phyloP scores from a whole-genome alignment of 2,888 invertebrate species.

The Ctenicera cuprea region DNA sequence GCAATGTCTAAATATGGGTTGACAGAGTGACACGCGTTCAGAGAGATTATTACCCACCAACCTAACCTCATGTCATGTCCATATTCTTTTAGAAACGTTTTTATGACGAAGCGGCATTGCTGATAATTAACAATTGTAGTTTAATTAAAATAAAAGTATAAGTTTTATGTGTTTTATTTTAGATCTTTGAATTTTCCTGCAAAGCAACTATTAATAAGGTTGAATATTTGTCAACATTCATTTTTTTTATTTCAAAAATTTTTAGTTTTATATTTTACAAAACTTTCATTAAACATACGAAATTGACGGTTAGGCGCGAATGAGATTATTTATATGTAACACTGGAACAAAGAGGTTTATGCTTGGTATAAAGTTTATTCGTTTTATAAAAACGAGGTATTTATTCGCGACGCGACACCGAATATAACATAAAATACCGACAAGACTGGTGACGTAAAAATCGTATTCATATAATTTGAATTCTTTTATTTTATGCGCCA shows the following conservation, averaged over 20 bases:
- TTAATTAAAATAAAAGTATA: not conserved
- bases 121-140: conserved; percentile 2
- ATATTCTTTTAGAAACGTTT: conserved; percentile 38
- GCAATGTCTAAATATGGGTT: conserved; percentile 59
- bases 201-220: too few species aligned
- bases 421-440: conserved; percentile 73
- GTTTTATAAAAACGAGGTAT: conserved; percentile 62
- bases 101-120: conserved; percentile 19
- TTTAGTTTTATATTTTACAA: too few species aligned
- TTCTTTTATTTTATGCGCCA: conserved; percentile 71
- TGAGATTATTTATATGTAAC: too few species aligned
- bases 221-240: too few species aligned
- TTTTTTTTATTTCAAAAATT: too few species aligned
- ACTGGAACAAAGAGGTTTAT: too few species aligned
- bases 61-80: conserved; percentile 46
- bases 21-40: conserved; percentile 61
- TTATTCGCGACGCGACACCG: conserved; percentile 71
- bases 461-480: conserved; percentile 72
- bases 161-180: not conserved
- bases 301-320: too few species aligned
- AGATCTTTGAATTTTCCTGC: too few species aligned
- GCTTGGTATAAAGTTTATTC: conserved; percentile 46
- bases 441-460: conserved; percentile 71
- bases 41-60: conserved; percentile 63
- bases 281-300: too few species aligned